Evolutionary conservation across 2,797 vertebrate species (phyloP).

Genomic region (Pangasius djambal): DNA sequence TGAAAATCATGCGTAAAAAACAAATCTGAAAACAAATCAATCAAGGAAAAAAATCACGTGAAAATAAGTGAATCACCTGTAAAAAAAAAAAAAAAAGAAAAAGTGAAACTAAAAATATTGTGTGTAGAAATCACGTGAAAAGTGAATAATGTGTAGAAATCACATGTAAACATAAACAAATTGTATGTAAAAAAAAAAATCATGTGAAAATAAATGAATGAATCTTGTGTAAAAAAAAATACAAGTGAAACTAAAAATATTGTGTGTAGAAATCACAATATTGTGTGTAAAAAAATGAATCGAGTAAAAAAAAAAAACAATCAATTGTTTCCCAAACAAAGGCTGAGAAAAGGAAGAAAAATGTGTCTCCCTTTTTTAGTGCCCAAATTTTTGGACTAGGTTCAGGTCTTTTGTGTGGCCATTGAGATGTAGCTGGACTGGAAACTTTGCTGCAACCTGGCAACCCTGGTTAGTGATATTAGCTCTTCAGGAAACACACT

Average conservation of each 20-base stretch:
- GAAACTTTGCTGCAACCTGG: not conserved
- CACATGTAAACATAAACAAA: too few relatives aligned
- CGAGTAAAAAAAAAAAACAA: not conserved
- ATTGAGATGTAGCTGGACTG: not conserved
- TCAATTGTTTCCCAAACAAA: not conserved
- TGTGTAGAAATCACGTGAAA: too few relatives aligned
- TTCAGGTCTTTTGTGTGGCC: not conserved
- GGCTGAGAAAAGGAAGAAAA: not conserved
- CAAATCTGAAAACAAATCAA: too few relatives aligned
- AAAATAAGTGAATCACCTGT: too few relatives aligned
- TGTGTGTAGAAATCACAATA: not conserved
- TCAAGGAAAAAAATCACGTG: too few relatives aligned
- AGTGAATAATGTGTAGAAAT: too few relatives aligned
- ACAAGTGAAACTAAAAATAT: not conserved
- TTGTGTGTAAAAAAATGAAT: not conserved
- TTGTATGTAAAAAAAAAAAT: too few relatives aligned
- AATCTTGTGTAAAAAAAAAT: not conserved
- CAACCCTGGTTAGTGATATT: not conserved
- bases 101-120: too few relatives aligned
- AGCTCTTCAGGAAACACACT: not conserved
- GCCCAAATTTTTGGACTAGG: not conserved
- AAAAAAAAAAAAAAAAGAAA: too few relatives aligned
- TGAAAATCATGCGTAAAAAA: too few relatives aligned
- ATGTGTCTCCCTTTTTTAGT: not conserved
- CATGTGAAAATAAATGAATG: not conserved